phyloP scores from a whole-genome alignment of 2,113 vertebrate species.

The Pterocles orientalis region DNA sequence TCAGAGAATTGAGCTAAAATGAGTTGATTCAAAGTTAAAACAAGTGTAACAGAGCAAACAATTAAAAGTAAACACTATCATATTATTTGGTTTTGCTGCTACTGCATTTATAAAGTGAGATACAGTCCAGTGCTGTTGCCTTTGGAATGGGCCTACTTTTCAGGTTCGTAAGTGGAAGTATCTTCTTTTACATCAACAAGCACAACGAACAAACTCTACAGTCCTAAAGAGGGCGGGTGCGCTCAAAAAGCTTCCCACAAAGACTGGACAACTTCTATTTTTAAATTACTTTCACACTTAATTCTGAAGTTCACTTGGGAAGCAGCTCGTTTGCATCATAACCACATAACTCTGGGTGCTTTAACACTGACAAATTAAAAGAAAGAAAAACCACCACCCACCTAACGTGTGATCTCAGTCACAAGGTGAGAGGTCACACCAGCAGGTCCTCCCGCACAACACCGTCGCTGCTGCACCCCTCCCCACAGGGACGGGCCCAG shows the following conservation, averaged over 20 bases:
- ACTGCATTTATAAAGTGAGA: accelerated
- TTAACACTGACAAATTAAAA: neutral
- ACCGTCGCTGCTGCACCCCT: accelerated
- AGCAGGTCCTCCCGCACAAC: neutral
- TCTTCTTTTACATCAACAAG: neutral
- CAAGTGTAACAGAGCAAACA: neutral
- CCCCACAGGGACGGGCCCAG: neutral
- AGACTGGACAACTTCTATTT: accelerated
- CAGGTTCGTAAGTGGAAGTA: neutral
- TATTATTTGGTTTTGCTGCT: neutral
- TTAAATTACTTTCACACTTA: accelerated
- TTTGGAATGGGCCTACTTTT: accelerated
- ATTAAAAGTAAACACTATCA: neutral
- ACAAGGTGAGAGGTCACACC: neutral
- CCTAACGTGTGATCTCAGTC: accelerated
- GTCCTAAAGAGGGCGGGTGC: accelerated
- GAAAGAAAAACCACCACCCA: neutral
- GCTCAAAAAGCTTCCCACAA: neutral
- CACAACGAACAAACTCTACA: accelerated
- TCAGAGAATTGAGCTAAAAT: accelerated
- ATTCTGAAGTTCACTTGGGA: neutral
- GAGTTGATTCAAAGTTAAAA: neutral
- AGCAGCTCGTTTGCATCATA: neutral
- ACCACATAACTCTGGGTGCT: neutral
- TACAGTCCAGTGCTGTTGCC: accelerated